Base-by-base conservation (phyloP, 2,888 invertebrate species). In the Tiphia femorata region DNA sequence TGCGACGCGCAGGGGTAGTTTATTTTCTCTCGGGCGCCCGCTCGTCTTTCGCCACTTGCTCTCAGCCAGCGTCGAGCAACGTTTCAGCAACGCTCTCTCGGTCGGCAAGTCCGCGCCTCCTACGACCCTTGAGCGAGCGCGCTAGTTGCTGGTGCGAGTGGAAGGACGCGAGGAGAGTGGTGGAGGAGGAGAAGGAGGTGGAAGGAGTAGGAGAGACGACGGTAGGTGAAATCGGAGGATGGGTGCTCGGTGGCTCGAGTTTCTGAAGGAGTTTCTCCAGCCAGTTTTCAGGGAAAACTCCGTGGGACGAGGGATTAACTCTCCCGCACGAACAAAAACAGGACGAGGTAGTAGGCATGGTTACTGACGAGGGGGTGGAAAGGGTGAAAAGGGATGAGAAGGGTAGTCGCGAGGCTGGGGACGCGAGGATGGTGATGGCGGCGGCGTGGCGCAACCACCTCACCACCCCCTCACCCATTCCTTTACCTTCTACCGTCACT, bases 251-350 rank as follows among this genome's bases (percentile, higher is more conserved):
- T 41, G 49, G 41, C 46, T 54, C 52, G 60, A 75, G 70, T 77
- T 75, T 68, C 55, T 50, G 54, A 55, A 57, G 56, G 44, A 54
- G 56, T 50, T 56, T 47, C 46, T 43, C 49, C 62, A 62, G 56
- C 46, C 59, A 65, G 68, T 74, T 74, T 73, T 64, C 68, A 60
- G 65, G 60, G 69, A 70, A 75, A 77, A 74, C 74, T 78, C 69
- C 64, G 60, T 55, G 58, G 57, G 50, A 57, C 59, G 68, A 66
- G 53, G 76, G 74, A 79, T 80, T 78, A 80, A 75, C 78, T 77
- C 73, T 70, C 66, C 67, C 59, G 54, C 64, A 48, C 58, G 67
- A 69, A 76, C 73, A 78, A 78, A 79, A 79, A 79, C 70, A 55
- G 25, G 46, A 33, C 12, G 14, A 14, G 33, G 4, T 33, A 14